A percentile compares a stretch with the other conserved stretches of the same genome.
Conservation (phyloP, 2,113 vertebrate species). For the Tychaedon coryphoeus region DNA sequence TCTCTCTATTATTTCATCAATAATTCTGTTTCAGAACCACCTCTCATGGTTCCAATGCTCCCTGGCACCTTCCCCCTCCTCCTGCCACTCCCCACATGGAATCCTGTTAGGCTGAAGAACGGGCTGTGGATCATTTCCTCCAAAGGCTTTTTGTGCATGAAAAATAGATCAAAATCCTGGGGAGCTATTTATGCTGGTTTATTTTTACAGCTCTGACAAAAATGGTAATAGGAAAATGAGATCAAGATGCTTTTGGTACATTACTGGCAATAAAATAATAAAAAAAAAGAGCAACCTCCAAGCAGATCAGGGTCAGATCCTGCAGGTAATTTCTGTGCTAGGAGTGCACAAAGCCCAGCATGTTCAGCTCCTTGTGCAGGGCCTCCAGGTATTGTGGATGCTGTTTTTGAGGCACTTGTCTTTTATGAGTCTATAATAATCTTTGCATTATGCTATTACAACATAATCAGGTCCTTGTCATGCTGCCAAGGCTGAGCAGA, state of each 20-base stretch:
- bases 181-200: background rate
- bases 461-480: slow-evolving; percentile 27
- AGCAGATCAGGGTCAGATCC: background rate
- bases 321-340: background rate
- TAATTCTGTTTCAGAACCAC: background rate
- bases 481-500: slow-evolving; percentile 27
- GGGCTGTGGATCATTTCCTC: background rate
- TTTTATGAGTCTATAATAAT: slow-evolving; percentile 46
- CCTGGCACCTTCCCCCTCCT: background rate
- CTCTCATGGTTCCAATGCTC: background rate
- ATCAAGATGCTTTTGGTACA: background rate
- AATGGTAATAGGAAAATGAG: slow-evolving; percentile 8
- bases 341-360: background rate
- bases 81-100: background rate
- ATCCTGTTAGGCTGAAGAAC: background rate
- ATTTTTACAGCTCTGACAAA: slow-evolving; percentile 37
- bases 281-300: background rate
- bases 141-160: background rate
- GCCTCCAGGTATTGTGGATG: background rate
- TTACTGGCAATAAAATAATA: background rate
- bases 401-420: slow-evolving; percentile 2
- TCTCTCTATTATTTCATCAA: background rate
- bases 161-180: slow-evolving; percentile 36
- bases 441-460: slow-evolving; percentile 34
- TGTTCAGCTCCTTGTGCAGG: background rate